Evolutionary conservation across 2,797 vertebrate species (phyloP).

Genomic region (Ciconia nigra): DNA sequence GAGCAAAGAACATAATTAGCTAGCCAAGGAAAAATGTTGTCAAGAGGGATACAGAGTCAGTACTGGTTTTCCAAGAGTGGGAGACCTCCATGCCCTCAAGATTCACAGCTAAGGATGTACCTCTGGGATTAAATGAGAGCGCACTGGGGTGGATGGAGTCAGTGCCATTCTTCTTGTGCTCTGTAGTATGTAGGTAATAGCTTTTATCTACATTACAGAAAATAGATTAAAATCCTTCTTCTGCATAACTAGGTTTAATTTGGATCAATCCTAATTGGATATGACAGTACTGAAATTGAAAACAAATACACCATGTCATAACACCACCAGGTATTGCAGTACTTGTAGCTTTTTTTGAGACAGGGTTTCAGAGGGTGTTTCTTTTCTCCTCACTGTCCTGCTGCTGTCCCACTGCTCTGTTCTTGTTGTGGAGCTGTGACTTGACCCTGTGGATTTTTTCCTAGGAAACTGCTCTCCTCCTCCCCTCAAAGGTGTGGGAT

Average conservation of each 20-base stretch:
- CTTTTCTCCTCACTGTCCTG: neutral
- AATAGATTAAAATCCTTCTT: neutral
- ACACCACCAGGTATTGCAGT: neutral
- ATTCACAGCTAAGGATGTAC: neutral
- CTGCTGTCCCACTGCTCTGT: neutral
- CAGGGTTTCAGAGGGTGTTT: neutral
- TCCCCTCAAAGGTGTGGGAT: neutral
- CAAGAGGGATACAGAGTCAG: neutral
- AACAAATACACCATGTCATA: neutral
- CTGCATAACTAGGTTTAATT: neutral
- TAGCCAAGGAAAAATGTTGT: neutral
- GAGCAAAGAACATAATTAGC: neutral
- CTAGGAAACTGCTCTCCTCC: neutral
- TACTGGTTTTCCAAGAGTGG: neutral
- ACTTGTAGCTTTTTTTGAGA: neutral
- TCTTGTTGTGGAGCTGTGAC: neutral
- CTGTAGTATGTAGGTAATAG: neutral
- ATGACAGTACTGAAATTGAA: constrained; percentile 8
- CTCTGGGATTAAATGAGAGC: neutral
- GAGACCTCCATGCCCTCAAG: neutral
- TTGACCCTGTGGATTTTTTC: neutral
- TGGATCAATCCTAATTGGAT: neutral
- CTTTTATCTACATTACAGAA: neutral
- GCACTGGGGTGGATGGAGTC: neutral
- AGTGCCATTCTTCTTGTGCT: neutral